Evolutionary conservation across 2,113 vertebrate species (phyloP).

Genomic region (Naja naja): DNA sequence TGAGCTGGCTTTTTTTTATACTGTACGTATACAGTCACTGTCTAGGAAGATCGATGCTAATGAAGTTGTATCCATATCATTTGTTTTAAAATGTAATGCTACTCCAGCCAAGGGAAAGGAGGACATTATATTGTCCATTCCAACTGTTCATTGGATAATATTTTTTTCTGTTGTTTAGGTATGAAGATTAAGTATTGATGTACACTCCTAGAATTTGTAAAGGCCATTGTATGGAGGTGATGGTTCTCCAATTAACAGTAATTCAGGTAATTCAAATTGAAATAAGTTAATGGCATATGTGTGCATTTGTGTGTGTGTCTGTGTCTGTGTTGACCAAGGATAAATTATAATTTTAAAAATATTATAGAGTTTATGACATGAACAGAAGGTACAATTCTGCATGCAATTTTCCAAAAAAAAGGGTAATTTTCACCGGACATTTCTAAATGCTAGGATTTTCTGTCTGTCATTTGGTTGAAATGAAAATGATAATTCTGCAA

Average conservation of each 20-base stretch:
- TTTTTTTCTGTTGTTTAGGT: neutral
- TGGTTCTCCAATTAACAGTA: neutral
- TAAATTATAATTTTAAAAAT: constrained; percentile 14
- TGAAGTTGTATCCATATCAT: neutral
- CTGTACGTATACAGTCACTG: neutral
- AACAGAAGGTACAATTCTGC: constrained; percentile 18
- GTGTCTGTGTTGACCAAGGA: neutral
- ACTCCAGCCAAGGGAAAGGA: neutral
- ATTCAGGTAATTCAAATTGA: neutral
- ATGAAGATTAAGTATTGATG: neutral
- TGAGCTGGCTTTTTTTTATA: neutral
- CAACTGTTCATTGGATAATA: neutral
- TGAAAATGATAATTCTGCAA: constrained; percentile 9
- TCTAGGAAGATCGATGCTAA: neutral
- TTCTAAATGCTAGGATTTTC: constrained; percentile 32
- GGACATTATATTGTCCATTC: neutral
- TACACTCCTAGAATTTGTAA: neutral
- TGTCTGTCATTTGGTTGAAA: constrained; percentile 18
- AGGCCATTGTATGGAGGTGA: neutral
- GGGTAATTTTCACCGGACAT: neutral
- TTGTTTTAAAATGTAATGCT: neutral
- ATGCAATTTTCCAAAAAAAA: neutral
- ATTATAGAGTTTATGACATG: neutral
- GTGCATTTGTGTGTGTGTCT: neutral
- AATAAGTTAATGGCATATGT: neutral